Evolutionary conservation across 2,888 invertebrate species (phyloP).

Genomic region (Myathropa florea): DNA sequence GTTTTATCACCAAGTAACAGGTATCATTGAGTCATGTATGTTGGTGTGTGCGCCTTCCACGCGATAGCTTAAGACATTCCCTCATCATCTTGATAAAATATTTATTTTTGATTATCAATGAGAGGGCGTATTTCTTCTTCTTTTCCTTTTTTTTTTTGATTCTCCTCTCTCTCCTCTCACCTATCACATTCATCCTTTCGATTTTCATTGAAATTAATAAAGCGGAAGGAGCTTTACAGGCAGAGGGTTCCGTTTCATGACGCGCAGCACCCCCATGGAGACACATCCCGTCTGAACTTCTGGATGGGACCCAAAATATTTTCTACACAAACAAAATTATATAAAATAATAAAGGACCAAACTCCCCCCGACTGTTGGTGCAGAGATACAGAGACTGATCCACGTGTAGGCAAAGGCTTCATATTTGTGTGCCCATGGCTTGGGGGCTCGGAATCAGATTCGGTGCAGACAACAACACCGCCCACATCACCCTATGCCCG

Average conservation of each 20-base stretch:
- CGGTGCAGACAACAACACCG: conserved; percentile 46
- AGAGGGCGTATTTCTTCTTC: conserved; percentile 74
- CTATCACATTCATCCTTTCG: conserved; percentile 29
- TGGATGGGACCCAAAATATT: conserved; percentile 48
- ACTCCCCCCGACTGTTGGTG: too few relatives aligned
- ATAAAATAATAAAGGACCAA: conserved; percentile 64
- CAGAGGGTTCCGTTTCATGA: not conserved
- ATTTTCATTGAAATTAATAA: conserved; percentile 77
- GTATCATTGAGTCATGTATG: conserved; percentile 28
- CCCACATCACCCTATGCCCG: conserved; percentile 34
- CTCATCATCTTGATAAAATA: conserved; percentile 75
- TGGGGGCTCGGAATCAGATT: conserved; percentile 46
- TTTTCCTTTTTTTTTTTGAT: too few relatives aligned
- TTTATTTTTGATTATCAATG: conserved; percentile 78
- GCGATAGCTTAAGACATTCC: conserved; percentile 49
- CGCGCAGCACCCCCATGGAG: conserved; percentile 31
- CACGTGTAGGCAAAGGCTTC: conserved; percentile 41
- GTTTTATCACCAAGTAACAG: conserved; percentile 72
- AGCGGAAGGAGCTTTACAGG: conserved; percentile 68
- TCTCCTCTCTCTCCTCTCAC: too few relatives aligned
- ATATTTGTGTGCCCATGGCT: conserved; percentile 42
- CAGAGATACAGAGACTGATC: conserved; percentile 32
- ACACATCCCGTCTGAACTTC: conserved; percentile 10
- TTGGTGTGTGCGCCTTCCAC: not conserved
- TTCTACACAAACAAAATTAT: conserved; percentile 68